These are phyloP conservation scores for Choloepus didactylus DNA, from an alignment of 2,797 vertebrate species.

Conservation along the genomic window DNA sequence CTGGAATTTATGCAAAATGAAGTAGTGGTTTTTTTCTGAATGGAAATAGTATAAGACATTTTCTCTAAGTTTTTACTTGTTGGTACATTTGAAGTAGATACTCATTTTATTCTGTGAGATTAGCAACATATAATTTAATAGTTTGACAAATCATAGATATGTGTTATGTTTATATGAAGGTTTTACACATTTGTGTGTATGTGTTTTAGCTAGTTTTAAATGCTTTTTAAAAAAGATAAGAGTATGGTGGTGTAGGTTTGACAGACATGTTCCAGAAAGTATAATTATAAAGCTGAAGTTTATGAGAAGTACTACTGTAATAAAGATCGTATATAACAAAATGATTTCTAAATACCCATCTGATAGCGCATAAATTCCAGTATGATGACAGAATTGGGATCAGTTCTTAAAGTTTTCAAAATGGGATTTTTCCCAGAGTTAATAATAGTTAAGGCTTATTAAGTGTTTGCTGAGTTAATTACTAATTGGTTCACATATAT, in stretches of 20 bases:
- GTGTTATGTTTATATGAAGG: background rate
- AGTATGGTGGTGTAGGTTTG: slow-evolving; percentile 21
- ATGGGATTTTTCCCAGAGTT: slow-evolving; percentile 40
- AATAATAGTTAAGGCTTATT: background rate
- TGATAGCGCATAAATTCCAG: slow-evolving; percentile 13
- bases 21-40: background rate
- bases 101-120: slow-evolving; percentile 13
- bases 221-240: slow-evolving; percentile 46
- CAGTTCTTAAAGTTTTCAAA: slow-evolving; percentile 27
- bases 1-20: background rate
- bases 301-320: background rate
- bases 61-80: slow-evolving; percentile 35
- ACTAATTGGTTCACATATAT: background rate
- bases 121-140: slow-evolving; percentile 20
- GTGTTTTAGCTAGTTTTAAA: slow-evolving; percentile 40
- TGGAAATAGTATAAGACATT: background rate
- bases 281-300: slow-evolving; percentile 31
- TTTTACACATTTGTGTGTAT: background rate
- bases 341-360: slow-evolving; percentile 48
- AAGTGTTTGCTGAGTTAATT: slow-evolving; percentile 3
- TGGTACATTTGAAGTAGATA: slow-evolving; percentile 61
- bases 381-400: slow-evolving; percentile 17
- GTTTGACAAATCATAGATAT: background rate
- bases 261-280: background rate
- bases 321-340: slow-evolving; percentile 16